Evolutionary conservation across 1,140 invertebrate genomes (phyloP).

Genomic region (Agraylea sexmaculata): DNA sequence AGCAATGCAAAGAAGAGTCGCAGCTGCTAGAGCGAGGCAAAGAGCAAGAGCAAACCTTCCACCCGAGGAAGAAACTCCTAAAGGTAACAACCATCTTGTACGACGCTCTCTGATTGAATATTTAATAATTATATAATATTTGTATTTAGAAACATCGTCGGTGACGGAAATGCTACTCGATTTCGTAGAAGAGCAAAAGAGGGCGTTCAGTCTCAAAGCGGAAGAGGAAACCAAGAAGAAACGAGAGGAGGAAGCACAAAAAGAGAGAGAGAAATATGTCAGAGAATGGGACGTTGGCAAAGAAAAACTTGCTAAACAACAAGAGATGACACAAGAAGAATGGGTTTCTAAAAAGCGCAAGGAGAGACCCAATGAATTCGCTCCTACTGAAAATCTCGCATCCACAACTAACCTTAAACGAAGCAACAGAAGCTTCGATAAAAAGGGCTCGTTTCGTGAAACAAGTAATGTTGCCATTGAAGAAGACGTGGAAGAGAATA

Average conservation of each 20-base stretch:
- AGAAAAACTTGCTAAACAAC: slow-evolving; percentile 37
- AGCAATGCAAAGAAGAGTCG: slow-evolving; percentile 59
- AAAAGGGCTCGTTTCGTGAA: slow-evolving; percentile 23
- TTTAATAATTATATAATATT: background rate
- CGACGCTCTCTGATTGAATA: background rate
- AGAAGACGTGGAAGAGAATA: slow-evolving; percentile 26
- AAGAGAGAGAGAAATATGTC: slow-evolving; percentile 42
- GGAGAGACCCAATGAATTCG: slow-evolving; percentile 57
- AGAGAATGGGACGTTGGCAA: slow-evolving; percentile 61
- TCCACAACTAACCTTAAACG: slow-evolving; percentile 24
- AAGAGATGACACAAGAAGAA: slow-evolving; percentile 63
- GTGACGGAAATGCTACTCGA: slow-evolving; percentile 34
- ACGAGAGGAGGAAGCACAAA: slow-evolving; percentile 34
- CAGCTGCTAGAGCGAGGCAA: slow-evolving; percentile 65
- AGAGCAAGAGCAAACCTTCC: slow-evolving; percentile 63
- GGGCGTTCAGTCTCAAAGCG: slow-evolving; percentile 35
- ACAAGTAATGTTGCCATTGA: slow-evolving; percentile 9
- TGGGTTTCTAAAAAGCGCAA: slow-evolving; percentile 63
- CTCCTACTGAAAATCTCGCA: slow-evolving; percentile 36
- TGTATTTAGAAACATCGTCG: slow-evolving; percentile 28
- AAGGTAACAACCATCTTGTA: background rate
- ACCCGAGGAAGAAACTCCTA: slow-evolving; percentile 42
- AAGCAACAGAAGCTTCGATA: slow-evolving; percentile 25
- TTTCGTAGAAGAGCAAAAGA: slow-evolving; percentile 37
- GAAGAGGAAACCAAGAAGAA: slow-evolving; percentile 33